Evolutionary conservation across 1,140 invertebrate species (phyloP), one percentile per base, ranked within the genome.

Genomic region (Samia ricini): DNA sequence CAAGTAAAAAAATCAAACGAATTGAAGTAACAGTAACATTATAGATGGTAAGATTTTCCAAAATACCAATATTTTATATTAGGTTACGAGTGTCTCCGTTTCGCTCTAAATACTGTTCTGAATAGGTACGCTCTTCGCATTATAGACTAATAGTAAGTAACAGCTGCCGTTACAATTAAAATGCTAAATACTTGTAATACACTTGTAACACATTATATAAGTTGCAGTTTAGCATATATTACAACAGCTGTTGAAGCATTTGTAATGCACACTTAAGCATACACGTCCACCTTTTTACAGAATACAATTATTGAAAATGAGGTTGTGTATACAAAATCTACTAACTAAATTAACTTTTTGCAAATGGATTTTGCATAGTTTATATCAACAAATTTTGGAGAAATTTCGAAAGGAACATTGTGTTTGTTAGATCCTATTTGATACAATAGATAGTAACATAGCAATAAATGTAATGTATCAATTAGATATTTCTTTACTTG

Each of bases 61-160:
- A 67, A 60, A 58, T 20, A 24, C 24, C 26, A 29, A 55, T 55
- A 63, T 62, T 61, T 23, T 10, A 36, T 59, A 23, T n/a, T 6
- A 51, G 15, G 57, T 60, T 55, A 60, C 56, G 56, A 55, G 20
- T n/a, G n/a, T n/a, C n/a, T 61, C 2, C 12, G 61, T 67, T 36
- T 48, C 57, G 60, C 60, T 67, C 61, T 52, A 60, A 50, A 66
- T 66, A 60, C 52, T 33, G 42, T 33, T 48, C 33, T 66, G 56
- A 63, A 67, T 60, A 66, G 64, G 49, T 58, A 36, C 51, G 51
- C 36, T 15, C 22, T 42, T 24, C 20, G 51, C 22, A 49, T 42
- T 51, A 48, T 51, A 55, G 61, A 33, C 49, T 19, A 61, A 65
- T 56, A 50, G 59, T 61, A 56, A 52, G n/a, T 58, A 60, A 21